Percentiles rank a stretch among this genome's conserved stretches.
Conservation (phyloP, 2,113 vertebrate genomes). For the Oenanthe oenanthe region DNA sequence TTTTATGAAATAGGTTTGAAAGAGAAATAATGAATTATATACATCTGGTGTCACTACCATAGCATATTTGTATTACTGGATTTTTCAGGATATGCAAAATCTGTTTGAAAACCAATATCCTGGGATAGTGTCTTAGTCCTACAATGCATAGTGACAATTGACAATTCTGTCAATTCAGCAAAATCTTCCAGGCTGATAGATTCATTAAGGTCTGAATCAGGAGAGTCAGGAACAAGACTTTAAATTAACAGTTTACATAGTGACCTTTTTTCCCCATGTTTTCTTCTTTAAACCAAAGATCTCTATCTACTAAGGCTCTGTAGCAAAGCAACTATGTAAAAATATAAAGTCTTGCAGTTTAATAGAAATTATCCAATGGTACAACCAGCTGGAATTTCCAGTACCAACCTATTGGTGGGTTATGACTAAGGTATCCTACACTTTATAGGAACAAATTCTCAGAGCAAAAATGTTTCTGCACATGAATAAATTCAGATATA, state of each 20-base stretch:
- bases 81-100: background rate
- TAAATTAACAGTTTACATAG: background rate
- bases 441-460: background rate
- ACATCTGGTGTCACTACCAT: background rate
- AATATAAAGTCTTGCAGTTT: background rate
- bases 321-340: background rate
- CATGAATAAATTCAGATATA: background rate
- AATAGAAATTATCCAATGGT: background rate
- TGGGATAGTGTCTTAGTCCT: background rate
- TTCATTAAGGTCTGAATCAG: background rate
- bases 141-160: background rate
- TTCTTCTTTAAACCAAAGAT: background rate
- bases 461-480: background rate
- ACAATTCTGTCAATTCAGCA: background rate
- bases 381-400: background rate
- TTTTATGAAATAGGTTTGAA: conserved; percentile 23
- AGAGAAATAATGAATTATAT: background rate
- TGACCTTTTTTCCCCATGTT: background rate
- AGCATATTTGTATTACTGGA: background rate
- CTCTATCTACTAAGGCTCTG: background rate
- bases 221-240: background rate
- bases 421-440: background rate
- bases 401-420: background rate
- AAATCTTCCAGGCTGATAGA: background rate
- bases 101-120: conserved; percentile 2